A percentile compares a stretch with the other conserved stretches of the same genome.
Conservation (phyloP, 2,113 vertebrate species). For the Rhineura floridana region DNA sequence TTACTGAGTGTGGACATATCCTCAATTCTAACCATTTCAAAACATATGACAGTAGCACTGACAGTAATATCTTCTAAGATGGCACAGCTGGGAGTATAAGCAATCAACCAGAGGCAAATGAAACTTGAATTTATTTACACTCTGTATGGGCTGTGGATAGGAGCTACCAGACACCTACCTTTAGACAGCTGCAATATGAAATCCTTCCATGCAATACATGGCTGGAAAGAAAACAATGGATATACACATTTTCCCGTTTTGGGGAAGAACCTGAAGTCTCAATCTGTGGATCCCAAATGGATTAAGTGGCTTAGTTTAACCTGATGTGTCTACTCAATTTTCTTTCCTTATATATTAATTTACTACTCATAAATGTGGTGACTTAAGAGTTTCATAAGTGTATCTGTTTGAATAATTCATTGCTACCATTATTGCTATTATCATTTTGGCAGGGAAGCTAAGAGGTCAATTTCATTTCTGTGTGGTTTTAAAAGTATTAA, state of each 20-base stretch:
- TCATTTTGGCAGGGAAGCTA: constrained; percentile 7
- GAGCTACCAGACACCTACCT: not conserved
- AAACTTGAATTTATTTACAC: not conserved
- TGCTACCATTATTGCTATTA: not conserved
- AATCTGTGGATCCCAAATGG: not conserved
- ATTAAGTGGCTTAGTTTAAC: not conserved
- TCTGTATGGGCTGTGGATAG: not conserved
- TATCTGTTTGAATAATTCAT: constrained; percentile 1
- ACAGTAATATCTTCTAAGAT: not conserved
- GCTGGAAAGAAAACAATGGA: not conserved
- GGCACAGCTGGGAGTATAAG: not conserved
- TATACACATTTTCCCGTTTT: not conserved
- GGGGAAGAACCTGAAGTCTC: not conserved
- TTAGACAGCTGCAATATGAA: not conserved
- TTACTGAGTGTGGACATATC: not conserved
- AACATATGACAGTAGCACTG: not conserved
- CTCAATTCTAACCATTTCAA: not conserved
- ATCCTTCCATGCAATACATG: too few relatives aligned
- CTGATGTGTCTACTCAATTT: not conserved
- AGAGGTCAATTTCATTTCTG: not conserved
- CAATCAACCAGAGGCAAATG: not conserved
- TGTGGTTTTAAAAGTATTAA: not conserved
- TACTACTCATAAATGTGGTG: constrained; percentile 1
- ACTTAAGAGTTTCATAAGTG: not conserved
- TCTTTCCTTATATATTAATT: not conserved